A percentile compares a stretch with the other conserved stretches of the same genome.
These are phyloP conservation scores for Spodoptera litura DNA, from an alignment of 1,140 invertebrate genomes.

Conservation along the genomic window DNA sequence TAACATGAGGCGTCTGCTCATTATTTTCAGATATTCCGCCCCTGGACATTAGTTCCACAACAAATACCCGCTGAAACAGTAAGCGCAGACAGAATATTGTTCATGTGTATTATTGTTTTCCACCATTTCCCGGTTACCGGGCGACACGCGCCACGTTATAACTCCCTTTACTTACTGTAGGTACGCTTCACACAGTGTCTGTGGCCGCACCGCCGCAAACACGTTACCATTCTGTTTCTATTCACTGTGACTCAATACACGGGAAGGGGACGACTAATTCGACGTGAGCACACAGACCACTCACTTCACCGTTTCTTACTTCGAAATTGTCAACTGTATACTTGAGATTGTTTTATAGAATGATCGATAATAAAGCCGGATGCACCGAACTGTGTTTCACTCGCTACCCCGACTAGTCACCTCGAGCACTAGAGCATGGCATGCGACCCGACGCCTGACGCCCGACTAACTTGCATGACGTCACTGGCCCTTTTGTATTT, in stretches of 20 bases:
- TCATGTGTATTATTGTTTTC: conserved; percentile 81
- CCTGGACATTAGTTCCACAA: conserved; percentile 84
- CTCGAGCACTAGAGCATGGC: conserved; percentile 79
- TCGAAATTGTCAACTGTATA: conserved; percentile 71
- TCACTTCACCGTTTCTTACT: conserved; percentile 69
- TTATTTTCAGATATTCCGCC: conserved; percentile 85
- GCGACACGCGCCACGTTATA: conserved; percentile 59
- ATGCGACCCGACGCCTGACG: conserved; percentile 63
- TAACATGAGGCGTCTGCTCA: conserved; percentile 80
- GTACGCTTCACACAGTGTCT: conserved; percentile 50
- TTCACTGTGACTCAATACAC: conserved; percentile 50
- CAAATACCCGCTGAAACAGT: conserved; percentile 84
- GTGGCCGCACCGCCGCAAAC: conserved; percentile 39
- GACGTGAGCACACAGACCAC: conserved; percentile 72
- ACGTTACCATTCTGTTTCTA: conserved; percentile 52
- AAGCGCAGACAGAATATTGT: conserved; percentile 83
- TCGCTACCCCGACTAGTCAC: conserved; percentile 75
- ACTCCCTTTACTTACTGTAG: conserved; percentile 52
- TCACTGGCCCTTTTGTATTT: conserved; percentile 40
- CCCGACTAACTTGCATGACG: conserved; percentile 73
- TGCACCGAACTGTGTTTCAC: conserved; percentile 85
- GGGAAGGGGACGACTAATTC: conserved; percentile 54
- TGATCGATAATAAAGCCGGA: conserved; percentile 81
- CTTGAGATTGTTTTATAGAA: conserved; percentile 72
- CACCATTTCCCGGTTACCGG: conserved; percentile 69